phyloP scores from a whole-genome alignment of 2,888 invertebrate species.

The Drosophila parthenogenetica region DNA sequence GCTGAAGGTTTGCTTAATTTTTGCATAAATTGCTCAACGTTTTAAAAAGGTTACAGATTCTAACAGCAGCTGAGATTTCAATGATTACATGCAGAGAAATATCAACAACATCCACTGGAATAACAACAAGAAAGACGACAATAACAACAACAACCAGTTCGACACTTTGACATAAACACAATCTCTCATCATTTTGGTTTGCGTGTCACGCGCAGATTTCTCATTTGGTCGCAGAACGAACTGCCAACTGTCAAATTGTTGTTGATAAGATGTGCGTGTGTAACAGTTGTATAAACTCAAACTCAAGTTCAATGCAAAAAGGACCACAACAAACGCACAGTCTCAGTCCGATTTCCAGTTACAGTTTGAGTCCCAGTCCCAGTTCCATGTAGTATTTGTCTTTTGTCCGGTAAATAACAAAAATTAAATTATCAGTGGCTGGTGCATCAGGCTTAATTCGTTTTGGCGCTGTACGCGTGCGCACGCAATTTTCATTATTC shows the following conservation, averaged over 20 bases:
- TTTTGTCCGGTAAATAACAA: constrained; percentile 40
- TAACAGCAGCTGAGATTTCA: constrained; percentile 77
- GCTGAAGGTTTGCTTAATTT: constrained; percentile 41
- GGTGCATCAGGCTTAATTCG: constrained; percentile 82
- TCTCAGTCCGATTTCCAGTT: constrained; percentile 6
- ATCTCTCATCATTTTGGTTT: constrained; percentile 42
- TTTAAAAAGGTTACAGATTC: constrained; percentile 34
- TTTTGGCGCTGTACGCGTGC: constrained; percentile 84
- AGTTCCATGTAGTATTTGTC: neutral
- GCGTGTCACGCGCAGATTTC: constrained; percentile 72
- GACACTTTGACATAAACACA: constrained; percentile 67
- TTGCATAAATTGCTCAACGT: constrained; percentile 65
- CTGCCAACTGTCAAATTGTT: constrained; percentile 79
- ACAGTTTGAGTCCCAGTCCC: neutral
- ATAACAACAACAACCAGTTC: constrained; percentile 37
- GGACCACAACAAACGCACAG: neutral
- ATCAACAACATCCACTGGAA: constrained; percentile 15
- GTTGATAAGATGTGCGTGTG: constrained; percentile 64
- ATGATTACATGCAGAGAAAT: constrained; percentile 68
- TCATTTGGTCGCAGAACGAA: constrained; percentile 77
- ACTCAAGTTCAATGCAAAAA: constrained; percentile 59
- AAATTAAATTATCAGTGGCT: constrained; percentile 83
- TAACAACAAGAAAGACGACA: constrained; percentile 5
- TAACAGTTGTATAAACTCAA: constrained; percentile 74
- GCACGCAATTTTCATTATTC: constrained; percentile 78